Base-by-base conservation (phyloP, 2,113 vertebrate species). In the Delphinus delphis region DNA sequence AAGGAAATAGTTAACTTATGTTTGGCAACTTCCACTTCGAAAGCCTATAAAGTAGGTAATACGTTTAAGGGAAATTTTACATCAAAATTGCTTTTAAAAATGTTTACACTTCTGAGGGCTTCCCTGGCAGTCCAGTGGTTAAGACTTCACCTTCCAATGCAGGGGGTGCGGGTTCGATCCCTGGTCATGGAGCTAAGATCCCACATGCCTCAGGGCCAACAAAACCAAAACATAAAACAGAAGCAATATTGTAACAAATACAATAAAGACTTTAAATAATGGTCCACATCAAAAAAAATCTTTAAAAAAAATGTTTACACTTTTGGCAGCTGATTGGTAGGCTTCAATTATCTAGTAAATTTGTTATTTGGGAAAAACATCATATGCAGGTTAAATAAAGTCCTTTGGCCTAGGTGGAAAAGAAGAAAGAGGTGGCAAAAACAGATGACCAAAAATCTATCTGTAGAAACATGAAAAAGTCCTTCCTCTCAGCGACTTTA, bases 51-150 rank as follows among this genome's bases (percentile, higher is more conserved):
- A 86, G 41, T 53, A 50, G 44, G 8, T 73, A 91, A 67, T 83
- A 90, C 0, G 28, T 80, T 73, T 88, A 12, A 74, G 21, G 33
- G 25, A 73, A 84, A 85, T 15, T 88, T 67, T 68, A 82, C 77
- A 82, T 31, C 36, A 87, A 63, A 87, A 82, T 76, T 74, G 28
- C 17, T 86, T 96, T 93, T 67, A 4, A 87, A 90, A 88, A 82
- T 74, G 15, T 87, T 77, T 70, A 62, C 2, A 82, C 47, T 82
- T 93, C 76, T 84, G 50, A 12, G 53, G 53, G 17, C 53, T 53
- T 53, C 53, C 15, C 53, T 53, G 53, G 15, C 53, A 53, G 53
- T 53, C 53, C 53, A 53, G 53, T 53, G 53, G 53, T 53, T 53
- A 53, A 17, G 53, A 53, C 53, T 53, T 53, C 53, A 53, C 53